A percentile compares a stretch with the other conserved stretches of the same genome.
phyloP scores from a whole-genome alignment of 2,113 vertebrate species.

The Tenebrosternarchus preto region DNA sequence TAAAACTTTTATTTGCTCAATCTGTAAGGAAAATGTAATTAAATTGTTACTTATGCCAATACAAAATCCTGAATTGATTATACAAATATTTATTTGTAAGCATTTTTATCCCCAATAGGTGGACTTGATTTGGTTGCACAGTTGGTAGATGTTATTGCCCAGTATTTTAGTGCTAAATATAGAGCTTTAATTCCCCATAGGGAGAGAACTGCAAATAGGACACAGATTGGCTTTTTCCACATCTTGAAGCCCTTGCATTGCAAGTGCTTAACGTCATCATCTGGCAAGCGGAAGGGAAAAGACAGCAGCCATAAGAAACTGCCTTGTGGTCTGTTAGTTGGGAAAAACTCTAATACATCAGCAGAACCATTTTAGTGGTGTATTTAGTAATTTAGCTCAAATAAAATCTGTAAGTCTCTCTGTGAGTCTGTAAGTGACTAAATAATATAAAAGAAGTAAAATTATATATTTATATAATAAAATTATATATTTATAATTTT shows the following conservation, averaged over 20 bases:
- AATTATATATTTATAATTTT: too few species aligned
- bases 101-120: conserved; percentile 13
- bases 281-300: conserved; percentile 22
- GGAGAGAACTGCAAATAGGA: conserved; percentile 45
- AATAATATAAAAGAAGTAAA: background rate
- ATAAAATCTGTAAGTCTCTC: background rate
- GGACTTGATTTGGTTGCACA: conserved; percentile 25
- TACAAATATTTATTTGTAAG: background rate
- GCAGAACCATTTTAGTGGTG: conserved; percentile 14
- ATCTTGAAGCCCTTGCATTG: conserved; percentile 20
- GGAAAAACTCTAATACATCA: conserved; percentile 37
- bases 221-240: conserved; percentile 48
- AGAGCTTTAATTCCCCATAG: conserved; percentile 41
- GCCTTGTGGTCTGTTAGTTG: conserved; percentile 13
- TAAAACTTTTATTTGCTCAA: conserved; percentile 12
- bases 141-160: conserved; percentile 4
- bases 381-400: background rate
- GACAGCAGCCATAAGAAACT: conserved; percentile 31
- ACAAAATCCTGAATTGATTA: background rate
- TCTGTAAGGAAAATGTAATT: background rate
- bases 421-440: too few species aligned
- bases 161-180: conserved; percentile 53
- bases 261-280: conserved; percentile 33
- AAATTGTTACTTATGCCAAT: background rate
- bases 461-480: background rate